Evolutionary conservation across 1,140 invertebrate genomes (phyloP), one percentile per base, ranked within the genome.

Genomic region (Notospermus geniculatus): DNA sequence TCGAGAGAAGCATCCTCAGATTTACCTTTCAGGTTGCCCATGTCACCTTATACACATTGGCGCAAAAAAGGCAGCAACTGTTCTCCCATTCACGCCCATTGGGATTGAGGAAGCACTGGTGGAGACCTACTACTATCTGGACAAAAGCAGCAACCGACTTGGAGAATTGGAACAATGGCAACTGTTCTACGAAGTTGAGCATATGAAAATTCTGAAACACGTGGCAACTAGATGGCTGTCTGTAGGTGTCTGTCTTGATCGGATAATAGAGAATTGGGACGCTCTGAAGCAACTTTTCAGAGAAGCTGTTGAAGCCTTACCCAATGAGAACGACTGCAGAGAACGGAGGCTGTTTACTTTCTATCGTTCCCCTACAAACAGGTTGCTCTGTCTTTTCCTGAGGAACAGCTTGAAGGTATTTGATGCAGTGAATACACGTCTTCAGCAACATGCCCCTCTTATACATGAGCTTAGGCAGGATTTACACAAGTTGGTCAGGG

Each of bases 101-200:
- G 25, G 36, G 22, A 30, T 64, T 15, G 64, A 65, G 32, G 54
- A 66, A 46, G 57, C 55, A 2, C 53, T 70, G n/a, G 36, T 64
- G 1, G 66, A 70, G 23, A 60, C 66, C 2, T 71, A 59, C 36
- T 67, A 67, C 55, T 70, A 54, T 45, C 63, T 70, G n/a, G 29
- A 65, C 17, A 67, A 68, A 57, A 70, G 60, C 59, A 54, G 54
- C 13, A 63, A 62, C n/a, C 45, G 66, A 29, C 41, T 64, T 13
- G 13, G 5, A 29, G 54, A 36, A 7, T 58, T 68, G 23, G 57
- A 60, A 52, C 53, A 29, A 36, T 25, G 36, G 17, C 63, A 67
- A 30, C 58, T 60, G 0, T 53, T 70, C 4, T 64, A 62, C 32
- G 60, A 68, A 41, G 1, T 64, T 1, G 59, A 68, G 11, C 64